phyloP scores from a whole-genome alignment of 2,888 invertebrate species.

The Matsumyia berberina region DNA sequence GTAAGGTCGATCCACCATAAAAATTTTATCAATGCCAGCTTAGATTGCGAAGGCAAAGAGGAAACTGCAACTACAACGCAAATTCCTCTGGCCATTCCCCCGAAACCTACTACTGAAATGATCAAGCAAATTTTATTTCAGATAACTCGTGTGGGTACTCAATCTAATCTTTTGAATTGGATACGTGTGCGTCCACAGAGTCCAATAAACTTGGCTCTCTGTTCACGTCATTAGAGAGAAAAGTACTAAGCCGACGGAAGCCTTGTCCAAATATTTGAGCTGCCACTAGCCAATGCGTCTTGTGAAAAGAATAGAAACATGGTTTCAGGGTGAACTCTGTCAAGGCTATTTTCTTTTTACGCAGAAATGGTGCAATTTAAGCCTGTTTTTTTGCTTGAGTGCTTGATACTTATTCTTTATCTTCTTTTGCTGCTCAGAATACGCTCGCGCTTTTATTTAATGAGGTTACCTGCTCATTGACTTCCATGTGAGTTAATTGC shows the following conservation, averaged over 20 bases:
- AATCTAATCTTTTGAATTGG: not conserved
- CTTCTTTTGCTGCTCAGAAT: not conserved
- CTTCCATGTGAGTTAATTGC: conserved; percentile 10
- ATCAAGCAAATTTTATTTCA: not conserved
- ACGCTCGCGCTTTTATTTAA: conserved; percentile 14
- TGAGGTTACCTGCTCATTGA: conserved; percentile 26
- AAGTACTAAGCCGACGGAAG: not conserved
- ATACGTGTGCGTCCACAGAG: not conserved
- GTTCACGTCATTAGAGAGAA: not conserved
- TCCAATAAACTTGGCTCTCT: not conserved
- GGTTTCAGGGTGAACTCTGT: not conserved
- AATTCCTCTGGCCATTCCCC: conserved; percentile 28
- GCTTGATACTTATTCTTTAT: not conserved
- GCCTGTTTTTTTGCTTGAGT: not conserved
- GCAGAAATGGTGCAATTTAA: not conserved
- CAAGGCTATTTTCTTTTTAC: too few relatives aligned
- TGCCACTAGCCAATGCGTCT: too few relatives aligned
- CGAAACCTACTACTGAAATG: not conserved
- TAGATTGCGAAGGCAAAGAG: conserved; percentile 33
- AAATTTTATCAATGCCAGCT: conserved; percentile 39
- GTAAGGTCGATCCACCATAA: conserved; percentile 19
- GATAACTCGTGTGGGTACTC: not conserved
- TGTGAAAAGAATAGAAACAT: not conserved
- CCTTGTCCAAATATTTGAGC: not conserved
- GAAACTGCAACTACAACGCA: conserved; percentile 31